phyloP scores from a whole-genome alignment of 1,140 invertebrate genomes.

The Drosophila pruinosa region DNA sequence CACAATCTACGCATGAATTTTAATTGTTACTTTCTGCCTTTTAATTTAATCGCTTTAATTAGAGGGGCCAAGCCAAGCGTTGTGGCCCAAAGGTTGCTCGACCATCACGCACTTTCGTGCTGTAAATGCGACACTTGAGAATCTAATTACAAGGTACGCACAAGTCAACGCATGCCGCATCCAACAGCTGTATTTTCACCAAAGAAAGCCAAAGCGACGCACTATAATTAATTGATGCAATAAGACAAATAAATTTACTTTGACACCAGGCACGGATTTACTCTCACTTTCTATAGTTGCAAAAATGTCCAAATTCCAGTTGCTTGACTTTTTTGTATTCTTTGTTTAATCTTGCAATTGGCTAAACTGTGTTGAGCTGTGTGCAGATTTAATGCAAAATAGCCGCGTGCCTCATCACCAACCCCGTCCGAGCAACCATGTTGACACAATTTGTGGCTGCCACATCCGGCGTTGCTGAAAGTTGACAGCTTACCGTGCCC shows the following conservation, averaged over 20 bases:
- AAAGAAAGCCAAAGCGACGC: constrained; percentile 36
- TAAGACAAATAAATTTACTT: constrained; percentile 30
- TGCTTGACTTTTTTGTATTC: constrained; percentile 8
- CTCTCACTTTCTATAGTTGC: not conserved
- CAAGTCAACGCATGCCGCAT: not conserved
- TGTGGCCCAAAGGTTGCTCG: constrained; percentile 47
- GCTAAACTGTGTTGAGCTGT: constrained; percentile 50
- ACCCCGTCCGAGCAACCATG: constrained; percentile 12
- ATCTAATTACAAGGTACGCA: constrained; percentile 54
- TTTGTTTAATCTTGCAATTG: constrained; percentile 10
- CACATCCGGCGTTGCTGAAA: constrained; percentile 40
- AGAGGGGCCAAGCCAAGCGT: constrained; percentile 10
- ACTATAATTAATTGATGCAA: constrained; percentile 40
- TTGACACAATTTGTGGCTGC: constrained; percentile 37
- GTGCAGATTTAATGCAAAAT: constrained; percentile 62
- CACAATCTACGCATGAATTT: constrained; percentile 16
- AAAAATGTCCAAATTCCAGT: constrained; percentile 18
- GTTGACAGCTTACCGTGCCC: constrained; percentile 48
- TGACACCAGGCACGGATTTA: constrained; percentile 38
- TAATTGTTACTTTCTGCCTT: constrained; percentile 43
- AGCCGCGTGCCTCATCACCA: constrained; percentile 9
- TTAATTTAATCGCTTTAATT: constrained; percentile 47
- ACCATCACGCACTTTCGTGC: constrained; percentile 68
- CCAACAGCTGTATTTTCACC: constrained; percentile 29
- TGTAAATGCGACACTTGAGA: constrained; percentile 66